phyloP scores from a whole-genome alignment of 2,797 vertebrate species.

The Menidia menidia region DNA sequence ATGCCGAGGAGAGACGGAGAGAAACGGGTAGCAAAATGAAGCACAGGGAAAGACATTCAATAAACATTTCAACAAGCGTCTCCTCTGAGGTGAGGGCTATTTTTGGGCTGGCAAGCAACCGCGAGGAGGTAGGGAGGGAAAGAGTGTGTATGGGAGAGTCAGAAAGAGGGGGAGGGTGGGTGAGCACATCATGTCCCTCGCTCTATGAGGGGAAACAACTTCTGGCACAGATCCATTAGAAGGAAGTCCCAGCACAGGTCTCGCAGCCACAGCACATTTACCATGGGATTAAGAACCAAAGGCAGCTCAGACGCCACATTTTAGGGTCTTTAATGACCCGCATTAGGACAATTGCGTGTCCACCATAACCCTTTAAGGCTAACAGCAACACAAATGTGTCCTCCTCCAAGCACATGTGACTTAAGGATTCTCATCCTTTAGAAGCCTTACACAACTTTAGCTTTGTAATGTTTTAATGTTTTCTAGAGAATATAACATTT shows the following conservation, averaged over 20 bases:
- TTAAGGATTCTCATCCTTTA: no score
- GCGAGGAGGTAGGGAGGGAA: constrained; percentile 47
- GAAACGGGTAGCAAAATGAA: constrained; percentile 11
- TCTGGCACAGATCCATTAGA: constrained; percentile 58
- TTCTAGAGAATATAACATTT: no score
- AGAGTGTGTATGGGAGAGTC: not conserved
- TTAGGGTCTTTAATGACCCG: constrained; percentile 35
- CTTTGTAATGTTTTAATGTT: no score
- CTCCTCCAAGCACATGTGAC: not conserved
- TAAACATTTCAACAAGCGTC: constrained; percentile 66
- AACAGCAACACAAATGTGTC: not conserved
- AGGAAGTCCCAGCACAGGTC: constrained; percentile 63
- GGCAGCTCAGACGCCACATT: constrained; percentile 46
- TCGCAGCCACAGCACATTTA: constrained; percentile 53
- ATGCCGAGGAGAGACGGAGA: constrained; percentile 11
- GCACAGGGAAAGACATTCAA: constrained; percentile 54
- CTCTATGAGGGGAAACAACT: constrained; percentile 61
- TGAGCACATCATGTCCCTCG: constrained; percentile 76
- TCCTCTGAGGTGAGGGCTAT: constrained; percentile 73
- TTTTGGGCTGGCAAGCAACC: constrained; percentile 73
- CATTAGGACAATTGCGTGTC: not conserved
- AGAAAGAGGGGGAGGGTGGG: constrained; percentile 3
- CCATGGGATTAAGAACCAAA: constrained; percentile 29
- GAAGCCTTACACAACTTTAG: no score
- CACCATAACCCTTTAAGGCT: not conserved